phyloP scores from a whole-genome alignment of 2,113 vertebrate species.

The Spea bombifrons region DNA sequence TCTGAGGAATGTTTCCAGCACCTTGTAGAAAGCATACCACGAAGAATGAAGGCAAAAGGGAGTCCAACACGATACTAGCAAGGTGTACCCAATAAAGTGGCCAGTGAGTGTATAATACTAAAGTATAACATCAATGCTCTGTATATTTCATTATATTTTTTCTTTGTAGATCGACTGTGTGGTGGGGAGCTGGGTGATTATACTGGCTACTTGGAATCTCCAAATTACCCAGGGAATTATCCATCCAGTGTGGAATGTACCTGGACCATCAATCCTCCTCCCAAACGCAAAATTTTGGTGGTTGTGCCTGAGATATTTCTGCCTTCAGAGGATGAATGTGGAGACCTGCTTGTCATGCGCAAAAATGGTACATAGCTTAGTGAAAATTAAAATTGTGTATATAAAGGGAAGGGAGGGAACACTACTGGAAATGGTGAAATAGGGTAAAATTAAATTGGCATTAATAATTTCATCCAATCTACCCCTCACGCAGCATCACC shows the following conservation, averaged over 20 bases:
- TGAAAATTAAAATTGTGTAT: too few relatives aligned
- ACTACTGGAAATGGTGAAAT: neutral
- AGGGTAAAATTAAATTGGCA: neutral
- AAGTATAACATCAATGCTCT: too few relatives aligned
- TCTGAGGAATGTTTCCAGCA: too few relatives aligned
- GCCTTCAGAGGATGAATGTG: conserved; percentile 94
- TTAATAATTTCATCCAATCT: neutral
- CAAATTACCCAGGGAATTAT: conserved; percentile 97
- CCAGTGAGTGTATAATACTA: too few relatives aligned
- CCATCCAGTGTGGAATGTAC: conserved; percentile 91
- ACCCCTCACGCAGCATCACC: conserved; percentile 75
- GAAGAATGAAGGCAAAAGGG: too few relatives aligned
- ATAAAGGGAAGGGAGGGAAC: neutral
- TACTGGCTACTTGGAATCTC: conserved; percentile 96
- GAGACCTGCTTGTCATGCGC: conserved; percentile 96
- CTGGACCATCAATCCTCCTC: conserved; percentile 97
- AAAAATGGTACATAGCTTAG: conserved; percentile 81
- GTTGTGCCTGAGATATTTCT: conserved; percentile 97
- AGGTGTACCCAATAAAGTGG: too few relatives aligned
- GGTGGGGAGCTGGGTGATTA: conserved; percentile 94
- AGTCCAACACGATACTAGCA: too few relatives aligned
- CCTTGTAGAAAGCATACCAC: too few relatives aligned
- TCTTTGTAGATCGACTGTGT: conserved; percentile 77
- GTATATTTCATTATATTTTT: too few relatives aligned
- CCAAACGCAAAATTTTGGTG: conserved; percentile 95